A percentile compares a stretch with the other conserved stretches of the same genome.
Conservation (phyloP, 2,797 vertebrate genomes). For the Paratrypauchen microcephalus region DNA sequence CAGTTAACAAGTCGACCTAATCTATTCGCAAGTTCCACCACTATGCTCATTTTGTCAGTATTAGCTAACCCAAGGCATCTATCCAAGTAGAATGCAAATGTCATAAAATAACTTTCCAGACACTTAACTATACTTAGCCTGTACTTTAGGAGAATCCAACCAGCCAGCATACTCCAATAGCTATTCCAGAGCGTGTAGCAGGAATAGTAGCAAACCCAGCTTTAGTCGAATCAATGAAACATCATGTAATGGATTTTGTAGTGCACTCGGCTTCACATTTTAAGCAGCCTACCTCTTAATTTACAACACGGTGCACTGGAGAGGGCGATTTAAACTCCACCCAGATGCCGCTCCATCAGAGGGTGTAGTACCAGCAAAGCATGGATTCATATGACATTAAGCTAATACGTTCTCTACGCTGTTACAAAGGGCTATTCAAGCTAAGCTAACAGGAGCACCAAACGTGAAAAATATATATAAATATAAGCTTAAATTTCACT, state of each 20-base stretch:
- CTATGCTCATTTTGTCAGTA: no score
- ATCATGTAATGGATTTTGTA: conserved; percentile 51
- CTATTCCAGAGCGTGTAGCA: not conserved
- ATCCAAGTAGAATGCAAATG: not conserved
- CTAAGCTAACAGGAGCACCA: no score
- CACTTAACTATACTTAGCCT: not conserved
- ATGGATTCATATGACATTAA: no score
- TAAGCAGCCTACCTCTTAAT: conserved; percentile 49
- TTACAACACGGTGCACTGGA: conserved; percentile 21
- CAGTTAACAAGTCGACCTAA: no score
- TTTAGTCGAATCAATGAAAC: conserved; percentile 45
- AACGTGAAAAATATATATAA: no score
- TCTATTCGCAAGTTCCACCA: no score
- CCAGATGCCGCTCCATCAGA: conserved; percentile 45
- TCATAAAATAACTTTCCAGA: not conserved
- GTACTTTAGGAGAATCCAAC: not conserved
- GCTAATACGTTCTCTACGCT: no score
- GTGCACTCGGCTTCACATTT: conserved; percentile 52
- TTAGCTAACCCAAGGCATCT: no score
- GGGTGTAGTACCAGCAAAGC: conserved; percentile 47
- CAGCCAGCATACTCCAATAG: not conserved
- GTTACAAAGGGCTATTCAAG: no score
- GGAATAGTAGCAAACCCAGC: conserved; percentile 7
- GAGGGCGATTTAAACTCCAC: conserved; percentile 53
- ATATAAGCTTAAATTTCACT: no score